Evolutionary conservation across 2,113 vertebrate species (phyloP).

Genomic region (Gymnobelideus leadbeateri): DNA sequence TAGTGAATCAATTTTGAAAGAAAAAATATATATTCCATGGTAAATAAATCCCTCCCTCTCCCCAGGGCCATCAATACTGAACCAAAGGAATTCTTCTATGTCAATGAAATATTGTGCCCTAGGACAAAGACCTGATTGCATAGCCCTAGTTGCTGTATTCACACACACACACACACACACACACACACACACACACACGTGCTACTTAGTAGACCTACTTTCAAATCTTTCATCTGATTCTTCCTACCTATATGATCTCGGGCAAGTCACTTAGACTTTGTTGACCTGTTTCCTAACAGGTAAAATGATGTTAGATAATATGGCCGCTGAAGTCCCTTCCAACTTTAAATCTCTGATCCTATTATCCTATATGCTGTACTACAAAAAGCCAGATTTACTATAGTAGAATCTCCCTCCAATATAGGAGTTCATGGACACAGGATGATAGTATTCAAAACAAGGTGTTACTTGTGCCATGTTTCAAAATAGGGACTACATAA

Average conservation of each 20-base stretch:
- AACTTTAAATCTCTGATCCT: not conserved
- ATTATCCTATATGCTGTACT: not conserved
- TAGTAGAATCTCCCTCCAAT: not conserved
- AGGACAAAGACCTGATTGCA: not conserved
- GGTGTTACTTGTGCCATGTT: slow-evolving; percentile 54
- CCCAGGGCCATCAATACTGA: not conserved
- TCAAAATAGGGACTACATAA: slow-evolving; percentile 70
- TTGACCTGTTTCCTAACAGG: not conserved
- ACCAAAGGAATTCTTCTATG: not conserved
- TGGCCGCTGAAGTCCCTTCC: not conserved
- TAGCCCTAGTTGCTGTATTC: not conserved
- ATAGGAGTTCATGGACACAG: not conserved
- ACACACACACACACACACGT: not conserved
- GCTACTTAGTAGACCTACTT: not conserved
- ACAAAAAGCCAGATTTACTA: not conserved
- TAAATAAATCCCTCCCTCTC: not conserved
- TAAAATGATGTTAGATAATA: not conserved
- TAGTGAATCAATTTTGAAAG: not conserved
- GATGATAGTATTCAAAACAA: not conserved
- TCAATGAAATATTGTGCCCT: not conserved
- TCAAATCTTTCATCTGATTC: not conserved
- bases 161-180: not conserved
- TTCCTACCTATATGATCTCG: not conserved
- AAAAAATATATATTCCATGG: not conserved
- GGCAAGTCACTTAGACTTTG: not conserved